Evolutionary conservation across 2,113 vertebrate genomes (phyloP), one percentile per base, ranked within the genome.

Genomic region (Amia ocellicauda): DNA sequence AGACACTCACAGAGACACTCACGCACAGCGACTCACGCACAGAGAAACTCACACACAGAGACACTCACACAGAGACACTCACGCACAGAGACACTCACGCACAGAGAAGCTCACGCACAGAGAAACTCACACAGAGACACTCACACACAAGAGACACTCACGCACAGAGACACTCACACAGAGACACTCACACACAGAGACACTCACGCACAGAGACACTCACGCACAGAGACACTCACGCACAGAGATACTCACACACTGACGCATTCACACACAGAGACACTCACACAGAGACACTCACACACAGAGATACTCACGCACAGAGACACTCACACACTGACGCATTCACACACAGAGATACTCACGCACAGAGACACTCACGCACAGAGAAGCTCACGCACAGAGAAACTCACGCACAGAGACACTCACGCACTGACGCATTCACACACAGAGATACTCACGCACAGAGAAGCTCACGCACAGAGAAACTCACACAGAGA

Each of bases 101-200:
- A n/a, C n/a, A n/a, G n/a, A n/a, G n/a, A n/a, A n/a, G n/a, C 20
- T 64, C 42, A 58, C 4, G 20, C 51, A 41, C 11, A 41, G 16
- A 58, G 16, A 10, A 1, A 10, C n/a, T 10, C 8, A 51, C 8
- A 8, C 8, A 51, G n/a, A n/a, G 1, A 1, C n/a, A n/a, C 1
- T n/a, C n/a, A 51, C 8, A 56, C 59, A 61, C 36, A 10, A n/a
- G n/a, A n/a, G 26, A 42, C 42, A 45, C 11, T 26, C 28, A 66
- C 45, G 52, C n/a, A 3, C 9, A 4, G 36, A 40, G 29, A 19
- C 49, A 52, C 49, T 9, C 49, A 52, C 49, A 19, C 26, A 50
- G 26, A 20, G 3, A 9, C 58, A 43, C 58, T 40, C 40, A 23
- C 23, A 20, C 58, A 23, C 58, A 23, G 29, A 23, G 28, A 57